These are phyloP conservation scores for Reticulitermes lucifugus DNA, from an alignment of 2,888 invertebrate species.

Conservation along the genomic window DNA sequence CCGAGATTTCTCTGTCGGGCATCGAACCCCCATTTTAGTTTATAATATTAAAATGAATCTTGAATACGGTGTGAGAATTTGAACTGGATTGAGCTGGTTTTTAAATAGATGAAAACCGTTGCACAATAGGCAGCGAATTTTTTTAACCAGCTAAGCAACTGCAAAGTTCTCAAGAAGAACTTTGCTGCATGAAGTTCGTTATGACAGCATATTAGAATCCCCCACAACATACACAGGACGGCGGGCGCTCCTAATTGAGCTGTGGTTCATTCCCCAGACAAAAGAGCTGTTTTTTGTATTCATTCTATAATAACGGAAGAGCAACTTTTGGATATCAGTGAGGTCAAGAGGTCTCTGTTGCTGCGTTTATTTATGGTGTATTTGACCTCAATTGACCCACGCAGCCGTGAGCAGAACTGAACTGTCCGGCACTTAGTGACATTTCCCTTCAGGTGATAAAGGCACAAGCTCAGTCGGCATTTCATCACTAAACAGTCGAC, in stretches of 20 bases:
- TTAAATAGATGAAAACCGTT: too few relatives aligned
- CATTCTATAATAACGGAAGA: neutral
- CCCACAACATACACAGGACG: neutral
- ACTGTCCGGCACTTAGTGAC: slow-evolving; percentile 17
- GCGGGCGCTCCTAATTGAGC: neutral
- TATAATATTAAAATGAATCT: too few relatives aligned
- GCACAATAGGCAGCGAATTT: too few relatives aligned
- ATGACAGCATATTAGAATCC: too few relatives aligned
- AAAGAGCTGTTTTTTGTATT: neutral
- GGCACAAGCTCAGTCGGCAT: neutral
- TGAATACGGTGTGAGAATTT: too few relatives aligned
- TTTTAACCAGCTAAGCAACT: too few relatives aligned
- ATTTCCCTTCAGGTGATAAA: slow-evolving; percentile 21
- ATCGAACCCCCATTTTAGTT: too few relatives aligned
- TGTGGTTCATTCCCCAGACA: neutral
- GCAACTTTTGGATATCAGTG: neutral
- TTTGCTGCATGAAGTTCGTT: too few relatives aligned
- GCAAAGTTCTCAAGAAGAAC: too few relatives aligned
- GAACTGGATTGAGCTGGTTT: too few relatives aligned
- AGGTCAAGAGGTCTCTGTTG: slow-evolving; percentile 31
- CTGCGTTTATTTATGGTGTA: slow-evolving; percentile 28
- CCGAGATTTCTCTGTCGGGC: too few relatives aligned
- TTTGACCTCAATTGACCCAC: slow-evolving; percentile 22
- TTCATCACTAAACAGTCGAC: neutral
- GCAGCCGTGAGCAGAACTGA: neutral